phyloP scores from a whole-genome alignment of 2,113 vertebrate species.

The Stercorarius parasiticus region DNA sequence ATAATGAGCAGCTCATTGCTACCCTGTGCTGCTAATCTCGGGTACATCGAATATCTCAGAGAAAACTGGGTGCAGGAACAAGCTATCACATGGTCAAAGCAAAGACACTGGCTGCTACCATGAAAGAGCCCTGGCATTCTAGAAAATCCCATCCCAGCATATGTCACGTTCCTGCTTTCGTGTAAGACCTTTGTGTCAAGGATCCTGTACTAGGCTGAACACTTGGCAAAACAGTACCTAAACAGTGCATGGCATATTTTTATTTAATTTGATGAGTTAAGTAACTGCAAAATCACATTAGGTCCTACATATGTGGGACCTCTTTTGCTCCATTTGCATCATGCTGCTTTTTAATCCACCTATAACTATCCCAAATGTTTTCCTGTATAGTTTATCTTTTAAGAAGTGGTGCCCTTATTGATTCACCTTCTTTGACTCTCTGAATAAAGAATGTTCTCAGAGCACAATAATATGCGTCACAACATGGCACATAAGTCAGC shows the following conservation, averaged over 20 bases:
- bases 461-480: background rate
- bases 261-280: background rate
- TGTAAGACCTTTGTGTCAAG: background rate
- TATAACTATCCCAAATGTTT: background rate
- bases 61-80: background rate
- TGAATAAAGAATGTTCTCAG: background rate
- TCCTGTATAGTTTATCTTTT: background rate
- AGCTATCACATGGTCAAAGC: background rate
- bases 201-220: background rate
- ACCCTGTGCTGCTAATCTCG: background rate
- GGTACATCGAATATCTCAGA: background rate
- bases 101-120: background rate
- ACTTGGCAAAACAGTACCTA: background rate
- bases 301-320: background rate
- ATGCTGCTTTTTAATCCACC: background rate
- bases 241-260: background rate
- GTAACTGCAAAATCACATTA: background rate
- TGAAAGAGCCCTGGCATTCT: background rate
- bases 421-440: background rate
- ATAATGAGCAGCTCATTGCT: background rate
- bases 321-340: background rate
- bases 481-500: background rate
- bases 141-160: background rate
- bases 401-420: background rate
- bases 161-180: accelerated